Evolutionary conservation across 30 jellyfish, hydroid and myxozoan species (phyloP), one percentile per base, ranked within the genome.

Genomic region (Pelagia noctiluca): DNA sequence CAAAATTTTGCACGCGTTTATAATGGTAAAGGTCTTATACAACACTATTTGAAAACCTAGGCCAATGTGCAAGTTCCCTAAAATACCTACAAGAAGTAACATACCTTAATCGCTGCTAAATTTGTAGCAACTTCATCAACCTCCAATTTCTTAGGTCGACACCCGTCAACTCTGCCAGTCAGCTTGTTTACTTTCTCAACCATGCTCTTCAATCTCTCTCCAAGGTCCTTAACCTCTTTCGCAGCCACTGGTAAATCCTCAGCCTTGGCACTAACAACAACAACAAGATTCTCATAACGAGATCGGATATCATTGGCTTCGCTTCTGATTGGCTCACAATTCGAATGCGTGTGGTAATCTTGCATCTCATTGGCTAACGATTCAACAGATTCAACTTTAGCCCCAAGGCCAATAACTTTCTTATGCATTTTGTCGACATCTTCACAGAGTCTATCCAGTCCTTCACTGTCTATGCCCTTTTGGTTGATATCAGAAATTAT

Each of bases 291-390:
- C 10, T 93, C 97, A 61, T 72, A 77, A 19, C 85, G 76, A 3
- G 82, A 95, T 34, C 87, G 75, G 35, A 88, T 69, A n/a, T 60
- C 94, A n/a, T 88, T 97, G 18, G 94, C 91, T 29, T 88, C 96
- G 23, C 70, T 80, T 21, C 96, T 74, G 34, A 93, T 21, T 11
- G 96, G 95, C 35, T 71, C 50, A 35, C 96, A 83, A 72, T 87
- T 97, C 0, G 99, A 68, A 0, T 35, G 42, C 11, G 87, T 75
- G 63, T 93, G 99, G 29, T 70, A 29, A 7, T 83, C 53, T 73
- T 88, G 91, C 8, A 93, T 57, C 25, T 66, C 90, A 31, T 88
- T 85, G 0, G 91, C 66, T 11, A 83, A 16, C 22, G 50, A 53
- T 11, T 83, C 95, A 3, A 89, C 48, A 2, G 71, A 50, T 50